Evolutionary conservation across 2,113 vertebrate species (phyloP).

Genomic region (Tragelaphus buxtoni): DNA sequence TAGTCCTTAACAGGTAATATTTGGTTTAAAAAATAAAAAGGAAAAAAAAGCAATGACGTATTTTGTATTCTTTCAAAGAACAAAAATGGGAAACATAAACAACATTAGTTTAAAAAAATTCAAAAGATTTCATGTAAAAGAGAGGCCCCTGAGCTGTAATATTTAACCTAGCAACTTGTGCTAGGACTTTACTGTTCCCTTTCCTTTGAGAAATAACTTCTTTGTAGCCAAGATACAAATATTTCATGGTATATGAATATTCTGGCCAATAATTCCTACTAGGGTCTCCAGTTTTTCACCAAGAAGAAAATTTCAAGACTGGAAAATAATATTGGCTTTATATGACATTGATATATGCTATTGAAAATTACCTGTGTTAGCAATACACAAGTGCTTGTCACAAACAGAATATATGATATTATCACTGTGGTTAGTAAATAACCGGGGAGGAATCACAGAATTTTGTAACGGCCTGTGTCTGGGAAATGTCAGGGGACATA

Average conservation of each 20-base stretch:
- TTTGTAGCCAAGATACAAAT: conserved; percentile 1
- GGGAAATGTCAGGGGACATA: background rate
- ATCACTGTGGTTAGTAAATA: background rate
- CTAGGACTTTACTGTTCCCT: background rate
- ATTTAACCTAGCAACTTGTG: background rate
- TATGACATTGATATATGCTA: background rate
- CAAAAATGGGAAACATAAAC: background rate
- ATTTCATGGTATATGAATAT: background rate
- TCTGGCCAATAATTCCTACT: background rate
- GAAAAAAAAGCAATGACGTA: background rate
- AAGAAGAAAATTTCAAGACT: conserved; percentile 21
- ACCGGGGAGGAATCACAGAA: background rate
- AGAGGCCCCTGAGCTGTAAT: background rate
- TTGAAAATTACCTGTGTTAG: background rate
- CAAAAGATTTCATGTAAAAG: background rate
- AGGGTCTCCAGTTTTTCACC: background rate
- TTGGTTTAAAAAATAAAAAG: background rate
- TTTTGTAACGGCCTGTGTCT: background rate
- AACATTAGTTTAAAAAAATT: background rate
- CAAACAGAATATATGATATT: background rate
- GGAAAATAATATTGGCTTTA: background rate
- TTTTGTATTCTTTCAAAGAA: background rate
- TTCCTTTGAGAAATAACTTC: background rate
- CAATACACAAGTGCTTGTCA: background rate
- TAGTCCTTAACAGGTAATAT: background rate